phyloP scores from a whole-genome alignment of 2,113 vertebrate species.

The Dromas ardeola region DNA sequence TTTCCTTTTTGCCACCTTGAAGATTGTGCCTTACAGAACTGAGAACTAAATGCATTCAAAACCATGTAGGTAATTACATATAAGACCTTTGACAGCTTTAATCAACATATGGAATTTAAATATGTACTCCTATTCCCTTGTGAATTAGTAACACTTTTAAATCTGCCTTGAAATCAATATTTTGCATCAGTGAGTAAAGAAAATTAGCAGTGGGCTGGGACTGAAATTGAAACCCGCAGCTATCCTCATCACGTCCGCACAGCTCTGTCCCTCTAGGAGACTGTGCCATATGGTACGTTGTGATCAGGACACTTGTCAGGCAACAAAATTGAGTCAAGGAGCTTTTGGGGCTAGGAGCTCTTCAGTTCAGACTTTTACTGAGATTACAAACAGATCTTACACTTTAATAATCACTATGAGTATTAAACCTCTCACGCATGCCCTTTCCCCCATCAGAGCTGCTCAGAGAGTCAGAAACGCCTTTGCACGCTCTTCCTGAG shows the following conservation, averaged over 20 bases:
- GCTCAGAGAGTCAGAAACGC: neutral
- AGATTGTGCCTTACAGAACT: neutral
- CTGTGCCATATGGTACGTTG: constrained; percentile 1
- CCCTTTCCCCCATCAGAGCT: neutral
- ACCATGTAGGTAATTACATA: neutral
- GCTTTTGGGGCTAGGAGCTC: neutral
- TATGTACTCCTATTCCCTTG: neutral
- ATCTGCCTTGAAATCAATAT: constrained; percentile 67
- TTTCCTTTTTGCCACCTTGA: neutral
- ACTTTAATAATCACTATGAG: neutral
- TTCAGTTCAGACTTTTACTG: neutral
- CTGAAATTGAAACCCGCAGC: constrained; percentile 46
- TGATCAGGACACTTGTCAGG: neutral
- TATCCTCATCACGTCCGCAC: neutral
- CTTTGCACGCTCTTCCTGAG: neutral
- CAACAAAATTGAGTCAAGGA: neutral
- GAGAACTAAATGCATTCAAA: neutral
- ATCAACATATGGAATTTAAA: constrained; percentile 65
- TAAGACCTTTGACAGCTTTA: constrained; percentile 45
- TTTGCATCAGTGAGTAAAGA: constrained; percentile 63
- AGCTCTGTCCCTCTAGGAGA: neutral
- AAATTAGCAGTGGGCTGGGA: constrained; percentile 46
- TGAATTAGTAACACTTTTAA: constrained; percentile 44
- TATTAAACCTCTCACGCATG: neutral
- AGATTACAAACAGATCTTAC: neutral